phyloP scores from a whole-genome alignment of 2,888 invertebrate species.

The Capitulum mitella region DNA sequence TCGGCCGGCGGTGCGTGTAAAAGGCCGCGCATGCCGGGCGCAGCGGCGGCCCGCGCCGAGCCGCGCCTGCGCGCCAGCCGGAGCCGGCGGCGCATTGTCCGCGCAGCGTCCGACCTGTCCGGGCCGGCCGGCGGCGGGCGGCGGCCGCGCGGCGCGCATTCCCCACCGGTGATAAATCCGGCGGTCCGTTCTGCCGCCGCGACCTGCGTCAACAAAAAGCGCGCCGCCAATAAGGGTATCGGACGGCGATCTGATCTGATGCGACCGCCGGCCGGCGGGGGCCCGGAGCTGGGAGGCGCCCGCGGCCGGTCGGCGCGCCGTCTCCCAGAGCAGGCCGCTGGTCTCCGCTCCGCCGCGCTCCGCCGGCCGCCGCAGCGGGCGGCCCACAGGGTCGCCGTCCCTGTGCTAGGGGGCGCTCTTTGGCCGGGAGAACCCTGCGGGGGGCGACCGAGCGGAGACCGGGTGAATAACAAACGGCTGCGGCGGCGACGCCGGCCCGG shows the following conservation, averaged over 20 bases:
- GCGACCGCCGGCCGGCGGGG: not conserved
- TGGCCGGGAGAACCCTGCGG: not conserved
- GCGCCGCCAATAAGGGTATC: not conserved
- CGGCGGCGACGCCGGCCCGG: not conserved
- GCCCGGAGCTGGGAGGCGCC: too few relatives aligned
- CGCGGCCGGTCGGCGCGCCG: too few relatives aligned
- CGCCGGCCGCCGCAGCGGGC: not conserved
- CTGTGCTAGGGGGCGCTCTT: not conserved
- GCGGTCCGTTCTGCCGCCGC: not conserved
- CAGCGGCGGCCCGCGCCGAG: too few relatives aligned
- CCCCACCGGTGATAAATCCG: too few relatives aligned
- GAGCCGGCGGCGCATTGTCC: too few relatives aligned
- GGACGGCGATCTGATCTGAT: conserved; percentile 3
- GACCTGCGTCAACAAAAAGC: conserved; percentile 9
- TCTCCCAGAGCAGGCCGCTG: too few relatives aligned
- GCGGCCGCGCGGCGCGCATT: too few relatives aligned
- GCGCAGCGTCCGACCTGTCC: too few relatives aligned
- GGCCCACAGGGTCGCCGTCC: not conserved
- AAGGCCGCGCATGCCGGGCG: too few relatives aligned
- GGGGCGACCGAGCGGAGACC: not conserved
- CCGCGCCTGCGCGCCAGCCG: too few relatives aligned
- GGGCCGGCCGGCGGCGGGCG: too few relatives aligned
- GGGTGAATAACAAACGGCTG: not conserved
- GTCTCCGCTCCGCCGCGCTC: not conserved
- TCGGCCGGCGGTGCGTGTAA: too few relatives aligned